Conservation (phyloP, 2,113 vertebrate genomes). For the Channa argus region DNA sequence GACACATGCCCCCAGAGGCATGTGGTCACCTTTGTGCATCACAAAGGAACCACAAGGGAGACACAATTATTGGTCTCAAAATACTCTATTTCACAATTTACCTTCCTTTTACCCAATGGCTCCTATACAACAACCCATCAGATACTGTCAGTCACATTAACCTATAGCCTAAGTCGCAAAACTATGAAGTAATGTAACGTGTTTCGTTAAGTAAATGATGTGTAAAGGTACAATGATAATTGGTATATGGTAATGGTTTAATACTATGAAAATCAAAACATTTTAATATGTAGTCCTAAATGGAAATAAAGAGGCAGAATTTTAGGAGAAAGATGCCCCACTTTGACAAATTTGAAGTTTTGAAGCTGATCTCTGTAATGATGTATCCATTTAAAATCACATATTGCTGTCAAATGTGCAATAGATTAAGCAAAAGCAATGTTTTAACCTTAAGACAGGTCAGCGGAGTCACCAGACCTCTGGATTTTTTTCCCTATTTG, state of each 20-base stretch:
- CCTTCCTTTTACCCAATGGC: not conserved
- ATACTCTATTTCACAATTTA: not conserved
- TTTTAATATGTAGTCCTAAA: not conserved
- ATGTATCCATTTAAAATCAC: too few species aligned
- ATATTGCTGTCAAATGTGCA: not conserved
- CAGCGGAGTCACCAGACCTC: constrained; percentile 1
- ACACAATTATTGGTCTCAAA: not conserved
- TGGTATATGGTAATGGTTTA: not conserved
- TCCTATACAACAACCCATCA: not conserved
- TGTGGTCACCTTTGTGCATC: not conserved
- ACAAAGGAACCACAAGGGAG: constrained; percentile 1
- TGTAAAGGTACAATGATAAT: too few species aligned
- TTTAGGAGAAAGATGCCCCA: not conserved
- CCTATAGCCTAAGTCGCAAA: constrained; percentile 8
- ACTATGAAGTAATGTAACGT: constrained; percentile 9
- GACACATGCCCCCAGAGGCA: not conserved
- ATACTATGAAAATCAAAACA: not conserved
- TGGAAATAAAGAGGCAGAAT: not conserved
- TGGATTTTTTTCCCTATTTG: not conserved
- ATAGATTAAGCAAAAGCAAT: not conserved
- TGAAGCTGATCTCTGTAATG: not conserved
- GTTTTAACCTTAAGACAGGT: not conserved
- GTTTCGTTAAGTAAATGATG: constrained; percentile 1
- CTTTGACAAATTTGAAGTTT: constrained; percentile 2
- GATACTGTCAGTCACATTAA: not conserved